Evolutionary conservation across 2,113 vertebrate species (phyloP).

Genomic region (Tachuris rubrigastra): DNA sequence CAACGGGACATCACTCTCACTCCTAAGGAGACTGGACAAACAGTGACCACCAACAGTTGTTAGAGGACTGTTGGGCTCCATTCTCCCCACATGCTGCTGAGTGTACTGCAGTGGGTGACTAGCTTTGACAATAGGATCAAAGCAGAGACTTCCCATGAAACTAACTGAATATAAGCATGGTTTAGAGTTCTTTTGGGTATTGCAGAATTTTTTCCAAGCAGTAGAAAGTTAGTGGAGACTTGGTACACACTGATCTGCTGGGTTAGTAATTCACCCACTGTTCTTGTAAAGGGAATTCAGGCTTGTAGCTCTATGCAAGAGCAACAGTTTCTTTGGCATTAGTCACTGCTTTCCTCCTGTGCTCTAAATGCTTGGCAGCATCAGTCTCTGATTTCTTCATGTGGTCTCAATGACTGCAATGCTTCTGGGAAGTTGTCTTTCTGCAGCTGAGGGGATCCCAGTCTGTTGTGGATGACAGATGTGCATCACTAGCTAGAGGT

Average conservation of each 20-base stretch:
- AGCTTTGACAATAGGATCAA: neutral
- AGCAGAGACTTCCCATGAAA: neutral
- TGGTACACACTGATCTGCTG: neutral
- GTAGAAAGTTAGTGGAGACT: neutral
- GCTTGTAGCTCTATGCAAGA: neutral
- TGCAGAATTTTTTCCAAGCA: neutral
- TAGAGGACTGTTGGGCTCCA: neutral
- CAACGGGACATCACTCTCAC: neutral
- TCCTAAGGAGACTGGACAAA: neutral
- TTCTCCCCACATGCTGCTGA: accelerated
- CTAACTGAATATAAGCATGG: neutral
- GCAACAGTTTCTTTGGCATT: neutral
- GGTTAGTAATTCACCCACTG: neutral
- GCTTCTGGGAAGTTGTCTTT: neutral
- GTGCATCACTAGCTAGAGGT: neutral
- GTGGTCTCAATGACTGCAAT: neutral
- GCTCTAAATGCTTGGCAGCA: neutral
- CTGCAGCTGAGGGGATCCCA: neutral
- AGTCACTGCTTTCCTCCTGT: neutral
- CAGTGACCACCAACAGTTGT: neutral
- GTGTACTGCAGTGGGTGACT: neutral
- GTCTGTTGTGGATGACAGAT: neutral
- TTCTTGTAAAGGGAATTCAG: neutral
- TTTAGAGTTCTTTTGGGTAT: neutral
- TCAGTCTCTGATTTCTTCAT: neutral